phyloP scores from a whole-genome alignment of 1,140 invertebrate genomes.

The Drosophila biarmipes region DNA sequence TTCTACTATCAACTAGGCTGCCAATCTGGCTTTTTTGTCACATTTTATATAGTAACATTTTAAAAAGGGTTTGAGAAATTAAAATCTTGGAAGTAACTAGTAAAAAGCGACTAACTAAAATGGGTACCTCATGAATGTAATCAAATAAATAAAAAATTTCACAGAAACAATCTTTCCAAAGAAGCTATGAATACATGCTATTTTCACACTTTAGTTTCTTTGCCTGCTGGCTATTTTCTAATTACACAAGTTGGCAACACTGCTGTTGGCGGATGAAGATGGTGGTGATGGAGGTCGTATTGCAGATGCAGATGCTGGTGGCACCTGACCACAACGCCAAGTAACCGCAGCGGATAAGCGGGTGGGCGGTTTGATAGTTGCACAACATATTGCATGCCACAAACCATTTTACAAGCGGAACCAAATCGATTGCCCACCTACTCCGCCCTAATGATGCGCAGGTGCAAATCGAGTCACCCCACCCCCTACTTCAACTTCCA shows the following conservation, averaged over 20 bases:
- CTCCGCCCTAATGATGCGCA: constrained; percentile 57
- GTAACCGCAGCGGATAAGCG: constrained; percentile 62
- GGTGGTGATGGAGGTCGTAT: constrained; percentile 11
- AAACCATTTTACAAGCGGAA: constrained; percentile 69
- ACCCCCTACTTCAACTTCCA: constrained; percentile 10
- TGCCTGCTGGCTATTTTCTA: background rate
- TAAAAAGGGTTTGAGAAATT: background rate
- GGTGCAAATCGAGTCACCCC: constrained; percentile 45
- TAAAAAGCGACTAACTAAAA: too few species aligned
- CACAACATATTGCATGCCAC: constrained; percentile 77
- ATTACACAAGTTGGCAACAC: background rate
- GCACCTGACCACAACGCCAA: constrained; percentile 68
- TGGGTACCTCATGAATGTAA: too few species aligned
- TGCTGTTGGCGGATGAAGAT: background rate
- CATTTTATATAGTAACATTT: too few species aligned
- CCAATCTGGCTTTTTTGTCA: background rate
- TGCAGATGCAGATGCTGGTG: constrained; percentile 38
- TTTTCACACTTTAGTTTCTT: too few species aligned
- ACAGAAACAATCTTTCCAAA: too few species aligned
- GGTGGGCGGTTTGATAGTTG: constrained; percentile 45
- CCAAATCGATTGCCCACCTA: constrained; percentile 61
- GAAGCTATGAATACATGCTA: too few species aligned
- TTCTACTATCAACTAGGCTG: background rate
- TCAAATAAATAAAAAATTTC: too few species aligned
- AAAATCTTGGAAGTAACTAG: background rate